Evolutionary conservation across 2,113 vertebrate species (phyloP), one percentile per base, ranked within the genome.

Genomic region (Callopanchax toddi): DNA sequence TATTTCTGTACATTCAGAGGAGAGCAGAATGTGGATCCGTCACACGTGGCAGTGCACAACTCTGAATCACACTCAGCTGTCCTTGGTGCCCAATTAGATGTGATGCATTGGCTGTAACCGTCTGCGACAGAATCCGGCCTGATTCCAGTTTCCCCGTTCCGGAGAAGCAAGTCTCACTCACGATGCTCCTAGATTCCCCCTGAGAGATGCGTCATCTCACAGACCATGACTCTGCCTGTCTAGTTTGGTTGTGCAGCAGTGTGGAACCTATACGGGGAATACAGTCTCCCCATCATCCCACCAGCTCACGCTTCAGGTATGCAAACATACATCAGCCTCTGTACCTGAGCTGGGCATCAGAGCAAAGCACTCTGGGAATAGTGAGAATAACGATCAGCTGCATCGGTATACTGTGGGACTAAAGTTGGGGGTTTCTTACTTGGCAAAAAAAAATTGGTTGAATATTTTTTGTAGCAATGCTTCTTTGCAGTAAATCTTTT

Each of bases 1-100:
- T 17, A 0, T 4, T 49, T 22, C 6, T 1, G 11, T 29, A 52
- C 17, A 48, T 39, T 64, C 5, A 48, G 11, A 1, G 11, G 5
- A 48, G 20, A 66, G 50, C 46, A 42, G 57, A 40, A 50, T 48
- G n/a, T 51, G 16, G 54, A 59, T 70, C 32, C 21, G 40, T 62
- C 60, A 51, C 56, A 54, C 16, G 29, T 22, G 23, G 29, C 17
- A n/a, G n/a, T 16, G 29, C 42, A 25, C 29, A 22, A 39, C 44
- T 62, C 13, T 67, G 29, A 52, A 59, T 65, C 61, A 63, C 57
- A 59, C 69, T 71, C 49, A 48, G 34, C 57, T 9, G 22, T 70
- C 66, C 70, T 84, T 25, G 8, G 51, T 76, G 69, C 55, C 76
- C 64, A 68, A 71, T 82, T 75, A 82, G 53, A 67, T 18, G 10